Percentiles rank a stretch among this genome's conserved stretches.
These are phyloP conservation scores for Thereva unica DNA, from an alignment of 2,888 invertebrate species.

Conservation along the genomic window DNA sequence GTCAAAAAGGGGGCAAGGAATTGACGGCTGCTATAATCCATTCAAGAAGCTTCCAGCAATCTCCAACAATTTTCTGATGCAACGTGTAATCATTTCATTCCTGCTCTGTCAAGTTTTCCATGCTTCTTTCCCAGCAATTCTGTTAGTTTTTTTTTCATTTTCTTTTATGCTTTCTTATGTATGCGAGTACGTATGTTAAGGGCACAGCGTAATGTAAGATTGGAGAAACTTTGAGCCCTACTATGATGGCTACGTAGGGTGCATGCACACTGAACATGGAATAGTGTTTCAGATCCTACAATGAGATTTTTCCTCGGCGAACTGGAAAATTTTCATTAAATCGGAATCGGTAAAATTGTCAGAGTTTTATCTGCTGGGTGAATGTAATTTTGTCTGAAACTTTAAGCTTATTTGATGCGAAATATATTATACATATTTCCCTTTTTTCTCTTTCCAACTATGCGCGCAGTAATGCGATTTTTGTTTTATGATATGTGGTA, in stretches of 20 bases:
- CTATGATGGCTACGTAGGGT: neutral
- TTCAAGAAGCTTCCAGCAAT: constrained; percentile 21
- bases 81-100: constrained; percentile 29
- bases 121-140: constrained; percentile 1
- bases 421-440: neutral
- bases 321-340: constrained; percentile 59
- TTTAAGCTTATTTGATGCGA: constrained; percentile 39
- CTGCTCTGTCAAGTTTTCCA: constrained; percentile 11
- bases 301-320: constrained; percentile 47
- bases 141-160: too few relatives aligned
- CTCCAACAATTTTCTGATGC: constrained; percentile 26
- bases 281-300: constrained; percentile 13
- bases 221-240: neutral
- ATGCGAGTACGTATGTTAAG: too few relatives aligned
- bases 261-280: constrained; percentile 19
- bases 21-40: constrained; percentile 32
- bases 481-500: too few relatives aligned
- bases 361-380: constrained; percentile 37
- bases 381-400: constrained; percentile 41
- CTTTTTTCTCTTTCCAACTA: too few relatives aligned
- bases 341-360: constrained; percentile 42
- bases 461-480: too few relatives aligned
- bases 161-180: too few relatives aligned
- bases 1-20: constrained; percentile 9
- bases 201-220: neutral